Percentiles rank a stretch among this genome's conserved stretches.
phyloP scores from a whole-genome alignment of 2,888 invertebrate species.

The Pecten maximus region DNA sequence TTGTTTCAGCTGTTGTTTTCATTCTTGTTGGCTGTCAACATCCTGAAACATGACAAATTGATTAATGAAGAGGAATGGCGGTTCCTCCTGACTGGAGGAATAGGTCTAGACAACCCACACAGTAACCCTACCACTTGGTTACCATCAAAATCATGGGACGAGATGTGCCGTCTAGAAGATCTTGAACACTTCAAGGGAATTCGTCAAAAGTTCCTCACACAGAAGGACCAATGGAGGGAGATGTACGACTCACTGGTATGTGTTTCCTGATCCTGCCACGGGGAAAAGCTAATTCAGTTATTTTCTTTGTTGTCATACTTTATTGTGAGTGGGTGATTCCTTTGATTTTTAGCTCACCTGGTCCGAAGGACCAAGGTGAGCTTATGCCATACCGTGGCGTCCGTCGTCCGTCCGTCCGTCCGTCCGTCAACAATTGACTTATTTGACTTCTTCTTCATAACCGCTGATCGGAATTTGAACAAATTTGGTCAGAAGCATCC shows the following conservation, averaged over 20 bases:
- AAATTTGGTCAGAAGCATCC: too few species aligned
- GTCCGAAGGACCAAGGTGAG: too few species aligned
- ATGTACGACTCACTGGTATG: constrained; percentile 87
- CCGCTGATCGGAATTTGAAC: too few species aligned
- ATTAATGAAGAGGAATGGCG: constrained; percentile 88
- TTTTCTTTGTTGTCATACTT: too few species aligned
- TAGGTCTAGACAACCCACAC: constrained; percentile 89
- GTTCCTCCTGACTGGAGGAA: constrained; percentile 93
- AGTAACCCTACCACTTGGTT: constrained; percentile 92
- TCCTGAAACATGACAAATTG: constrained; percentile 81
- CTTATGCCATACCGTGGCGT: too few species aligned
- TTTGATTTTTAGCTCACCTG: too few species aligned
- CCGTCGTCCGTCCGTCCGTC: too few species aligned
- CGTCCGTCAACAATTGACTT: too few species aligned
- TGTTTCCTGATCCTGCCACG: constrained; percentile 36
- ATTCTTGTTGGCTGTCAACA: constrained; percentile 83
- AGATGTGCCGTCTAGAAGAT: constrained; percentile 82
- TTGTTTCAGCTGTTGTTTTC: constrained; percentile 82
- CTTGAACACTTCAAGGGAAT: constrained; percentile 79
- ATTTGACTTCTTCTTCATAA: too few species aligned
- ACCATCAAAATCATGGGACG: constrained; percentile 88
- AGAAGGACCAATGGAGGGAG: constrained; percentile 85
- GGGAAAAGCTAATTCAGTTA: too few species aligned
- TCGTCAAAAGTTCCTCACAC: constrained; percentile 78
- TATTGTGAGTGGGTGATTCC: too few species aligned